Percentiles rank a stretch among this genome's conserved stretches.
Conservation (phyloP, 2,113 vertebrate species). For the Peromyscus californicus region DNA sequence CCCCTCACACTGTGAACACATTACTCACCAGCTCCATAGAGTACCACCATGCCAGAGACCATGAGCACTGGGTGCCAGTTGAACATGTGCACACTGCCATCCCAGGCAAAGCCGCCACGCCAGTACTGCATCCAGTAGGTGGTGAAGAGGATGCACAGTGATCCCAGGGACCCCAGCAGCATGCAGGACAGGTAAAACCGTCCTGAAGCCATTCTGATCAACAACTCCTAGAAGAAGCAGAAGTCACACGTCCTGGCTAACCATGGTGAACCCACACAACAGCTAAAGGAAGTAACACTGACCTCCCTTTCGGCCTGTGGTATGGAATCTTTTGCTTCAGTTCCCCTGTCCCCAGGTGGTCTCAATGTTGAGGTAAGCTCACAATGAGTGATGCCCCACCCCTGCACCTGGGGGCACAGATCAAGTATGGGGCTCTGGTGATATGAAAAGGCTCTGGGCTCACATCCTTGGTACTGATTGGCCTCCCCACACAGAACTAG, state of each 20-base stretch:
- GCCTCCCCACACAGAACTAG: background rate
- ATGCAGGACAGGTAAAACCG: constrained; percentile 87
- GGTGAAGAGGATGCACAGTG: constrained; percentile 89
- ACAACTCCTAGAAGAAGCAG: background rate
- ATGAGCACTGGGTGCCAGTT: constrained; percentile 98
- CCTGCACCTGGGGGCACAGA: background rate
- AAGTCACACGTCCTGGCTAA: background rate
- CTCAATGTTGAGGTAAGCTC: background rate
- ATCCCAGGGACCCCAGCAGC: constrained; percentile 88
- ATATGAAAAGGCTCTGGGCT: background rate
- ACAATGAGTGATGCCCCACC: background rate
- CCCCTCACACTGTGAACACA: background rate
- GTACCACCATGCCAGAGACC: constrained; percentile 93
- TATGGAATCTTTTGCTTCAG: background rate
- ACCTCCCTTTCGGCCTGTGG: background rate
- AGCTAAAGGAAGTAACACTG: background rate
- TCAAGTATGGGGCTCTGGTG: background rate
- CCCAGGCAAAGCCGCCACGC: constrained; percentile 93
- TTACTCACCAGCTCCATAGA: constrained; percentile 93
- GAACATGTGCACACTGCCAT: constrained; percentile 88
- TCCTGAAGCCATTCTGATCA: constrained; percentile 74
- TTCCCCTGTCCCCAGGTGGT: background rate
- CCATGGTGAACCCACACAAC: accelerated
- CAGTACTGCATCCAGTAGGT: constrained; percentile 90
- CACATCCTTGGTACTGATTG: background rate